Conservation (phyloP, 2,113 vertebrate genomes). For the Plecotus auritus region DNA sequence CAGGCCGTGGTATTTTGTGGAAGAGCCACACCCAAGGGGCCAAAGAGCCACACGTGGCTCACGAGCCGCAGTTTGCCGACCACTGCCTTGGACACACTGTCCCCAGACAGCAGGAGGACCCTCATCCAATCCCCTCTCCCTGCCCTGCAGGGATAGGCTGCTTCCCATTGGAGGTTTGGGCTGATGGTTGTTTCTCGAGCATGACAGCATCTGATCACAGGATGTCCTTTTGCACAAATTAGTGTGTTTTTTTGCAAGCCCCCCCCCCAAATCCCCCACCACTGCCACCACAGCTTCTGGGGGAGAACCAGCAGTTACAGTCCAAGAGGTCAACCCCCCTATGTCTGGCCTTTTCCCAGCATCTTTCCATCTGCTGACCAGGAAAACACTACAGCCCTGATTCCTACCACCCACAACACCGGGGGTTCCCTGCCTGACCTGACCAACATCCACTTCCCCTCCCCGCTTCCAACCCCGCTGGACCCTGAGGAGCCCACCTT, state of each 20-base stretch:
- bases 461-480: conserved; percentile 93
- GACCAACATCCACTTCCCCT: conserved; percentile 98
- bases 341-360: conserved; percentile 75
- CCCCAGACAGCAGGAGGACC: neutral
- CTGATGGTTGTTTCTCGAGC: neutral
- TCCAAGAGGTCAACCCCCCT: neutral
- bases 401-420: conserved; percentile 92
- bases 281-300: neutral
- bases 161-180: neutral
- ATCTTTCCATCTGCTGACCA: conserved; percentile 97
- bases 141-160: accelerated
- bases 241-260: neutral
- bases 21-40: no score
- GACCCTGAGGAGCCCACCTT: conserved; percentile 94
- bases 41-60: no score
- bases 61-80: no score
- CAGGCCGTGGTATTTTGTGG: no score
- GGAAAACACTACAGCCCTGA: conserved; percentile 88
- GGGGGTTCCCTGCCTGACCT: conserved; percentile 97
- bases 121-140: no score
- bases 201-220: neutral
- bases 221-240: neutral
- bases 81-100: neutral
- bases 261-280: no score
- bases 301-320: neutral